Evolutionary conservation across 2,888 invertebrate species (phyloP), one percentile per base, ranked within the genome.

Genomic region (Parasteatoda lunata): DNA sequence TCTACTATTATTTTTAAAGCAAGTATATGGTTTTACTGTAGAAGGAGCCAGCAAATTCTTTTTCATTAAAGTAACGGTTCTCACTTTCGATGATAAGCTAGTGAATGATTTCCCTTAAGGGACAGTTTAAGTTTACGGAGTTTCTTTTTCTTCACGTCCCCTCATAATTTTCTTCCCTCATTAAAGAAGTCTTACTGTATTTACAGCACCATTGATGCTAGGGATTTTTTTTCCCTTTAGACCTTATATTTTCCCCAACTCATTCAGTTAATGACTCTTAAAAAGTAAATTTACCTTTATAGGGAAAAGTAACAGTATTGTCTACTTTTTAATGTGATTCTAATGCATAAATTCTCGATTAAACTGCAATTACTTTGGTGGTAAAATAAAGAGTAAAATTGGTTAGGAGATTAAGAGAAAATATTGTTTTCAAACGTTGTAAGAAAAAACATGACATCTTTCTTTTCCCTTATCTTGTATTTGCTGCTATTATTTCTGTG

Each of bases 241-340:
- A 9, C 59, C 11, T 59, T 59, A 59, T 59, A 59, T n/a, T 59
- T 59, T 59, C 59, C 59, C 9, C 9, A 59, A 59, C 59, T 59
- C 59, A 59, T 59, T 59, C 59, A 59, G n/a, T n/a, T 59, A 59
- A 59, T 59, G 59, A 59, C 59, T n/a, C 59, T n/a, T 59, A 59
- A 59, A 59, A 59, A 59, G 59, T 59, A 59, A 59, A 59, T 59
- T 59, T 59, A 59, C 59, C 59, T 59, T 59, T 59, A 59, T 59
- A 13, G 59, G 59, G 59, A 59, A 59, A n/a, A 59, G 59, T 9
- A 59, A 59, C 59, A 7, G n/a, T n/a, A 59, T 59, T 59, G 59
- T 59, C 59, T 59, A 59, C 59, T 59, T 59, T 59, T 59, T 59
- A 59, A 59, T 59, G 59, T 59, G 59, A 59, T 13, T 59, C 59